Evolutionary conservation across 2,797 vertebrate genomes (phyloP), one percentile per base, ranked within the genome.

Genomic region (Carapus acus): DNA sequence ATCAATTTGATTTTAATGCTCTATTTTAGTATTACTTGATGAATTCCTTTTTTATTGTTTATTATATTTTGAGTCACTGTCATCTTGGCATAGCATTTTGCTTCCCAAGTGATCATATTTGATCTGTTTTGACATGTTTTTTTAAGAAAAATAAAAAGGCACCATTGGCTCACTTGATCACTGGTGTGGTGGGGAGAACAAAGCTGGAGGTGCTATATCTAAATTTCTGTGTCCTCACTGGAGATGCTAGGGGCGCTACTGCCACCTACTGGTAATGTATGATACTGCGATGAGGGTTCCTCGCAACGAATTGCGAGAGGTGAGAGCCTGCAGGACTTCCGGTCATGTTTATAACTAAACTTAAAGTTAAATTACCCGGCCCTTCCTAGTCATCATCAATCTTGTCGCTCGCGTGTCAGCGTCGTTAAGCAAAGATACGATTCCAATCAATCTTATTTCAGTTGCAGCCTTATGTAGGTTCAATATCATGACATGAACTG

Each of bases 1-100:
- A 91, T 90, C 87, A 88, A 86, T 90, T 91, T 85, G 57, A 87
- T 86, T 89, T 85, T 73, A 80, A 83, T 80, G 79, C 79, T 82
- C 78, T 86, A 70, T 86, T 86, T 87, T 87, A 86, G 82, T 87
- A 87, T 87, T 87, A 84, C 84, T 83, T 84, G 82, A 89, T 86
- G 63, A 82, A 72, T 82, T 79, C 64, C 65, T 84, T 76, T 77
- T 79, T 71, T 62, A 68, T 45, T 33, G 64, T 73, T 73, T 76
- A 74, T 85, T 69, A 83, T 85, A 77, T 84, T 87, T 84, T 78
- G 74, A 86, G 79, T 87, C 82, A 85, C 82, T 88, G 79, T 88
- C 73, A 78, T 86, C 86, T 89, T 89, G 89, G 86, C 69, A 39
- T 66, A 84, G 86, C 86, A 87, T 69, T 89, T 88, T 84, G 88